These are phyloP conservation scores for Galbula dea DNA, from an alignment of 2,113 vertebrate genomes.

Conservation along the genomic window DNA sequence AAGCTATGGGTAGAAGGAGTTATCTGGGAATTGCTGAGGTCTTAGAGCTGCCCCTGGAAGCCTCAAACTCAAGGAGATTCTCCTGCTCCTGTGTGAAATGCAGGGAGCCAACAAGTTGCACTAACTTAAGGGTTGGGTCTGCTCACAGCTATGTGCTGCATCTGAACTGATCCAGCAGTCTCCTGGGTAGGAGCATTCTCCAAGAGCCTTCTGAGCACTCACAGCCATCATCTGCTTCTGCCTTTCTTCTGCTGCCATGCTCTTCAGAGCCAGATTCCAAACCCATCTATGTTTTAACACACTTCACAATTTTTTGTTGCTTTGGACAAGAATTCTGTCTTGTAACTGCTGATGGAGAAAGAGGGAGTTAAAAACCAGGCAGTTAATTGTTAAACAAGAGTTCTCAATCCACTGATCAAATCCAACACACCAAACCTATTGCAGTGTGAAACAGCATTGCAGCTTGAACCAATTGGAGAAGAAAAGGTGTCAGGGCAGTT, in stretches of 20 bases:
- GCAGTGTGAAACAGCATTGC: not conserved
- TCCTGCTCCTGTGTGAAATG: not conserved
- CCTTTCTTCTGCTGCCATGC: not conserved
- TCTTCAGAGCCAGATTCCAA: not conserved
- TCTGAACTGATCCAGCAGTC: not conserved
- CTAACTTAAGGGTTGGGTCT: not conserved
- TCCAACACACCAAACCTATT: not conserved
- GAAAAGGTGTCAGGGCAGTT: slow-evolving; percentile 45
- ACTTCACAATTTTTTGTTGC: not conserved
- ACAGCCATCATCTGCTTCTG: not conserved
- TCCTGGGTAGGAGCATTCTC: not conserved
- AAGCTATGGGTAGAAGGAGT: not conserved
- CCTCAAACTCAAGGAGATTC: not conserved
- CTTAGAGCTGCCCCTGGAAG: not conserved
- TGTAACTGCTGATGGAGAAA: not conserved
- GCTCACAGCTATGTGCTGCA: not conserved
- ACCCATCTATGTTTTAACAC: fast-evolving
- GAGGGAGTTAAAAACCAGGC: not conserved
- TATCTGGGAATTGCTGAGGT: not conserved
- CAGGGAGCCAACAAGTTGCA: not conserved
- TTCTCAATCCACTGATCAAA: not conserved
- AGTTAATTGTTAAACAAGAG: not conserved
- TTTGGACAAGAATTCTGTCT: not conserved
- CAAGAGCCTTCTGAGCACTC: not conserved
- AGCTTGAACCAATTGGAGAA: slow-evolving; percentile 28